Evolutionary conservation across 2,888 invertebrate genomes (phyloP).

Genomic region (Papilio elwesi): DNA sequence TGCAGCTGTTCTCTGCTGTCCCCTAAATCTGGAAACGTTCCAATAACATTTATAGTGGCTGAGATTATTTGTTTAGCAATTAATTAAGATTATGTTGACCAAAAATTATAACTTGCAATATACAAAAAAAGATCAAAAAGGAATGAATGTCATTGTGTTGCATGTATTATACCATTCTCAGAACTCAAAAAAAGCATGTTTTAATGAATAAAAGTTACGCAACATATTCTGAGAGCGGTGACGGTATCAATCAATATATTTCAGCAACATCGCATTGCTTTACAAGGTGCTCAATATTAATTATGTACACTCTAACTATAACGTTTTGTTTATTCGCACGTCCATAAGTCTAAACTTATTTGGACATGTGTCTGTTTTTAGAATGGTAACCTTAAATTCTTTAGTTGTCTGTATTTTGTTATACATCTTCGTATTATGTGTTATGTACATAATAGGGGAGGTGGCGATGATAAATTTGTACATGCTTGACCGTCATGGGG

Average conservation of each 20-base stretch:
- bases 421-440: neutral
- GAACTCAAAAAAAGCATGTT: neutral
- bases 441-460: too few species aligned
- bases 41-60: too few species aligned
- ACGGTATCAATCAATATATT: neutral
- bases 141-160: neutral
- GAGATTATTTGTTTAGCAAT: too few species aligned
- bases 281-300: neutral
- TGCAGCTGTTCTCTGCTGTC: too few species aligned
- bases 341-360: conserved; percentile 4
- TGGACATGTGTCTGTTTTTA: neutral
- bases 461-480: too few species aligned
- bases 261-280: neutral
- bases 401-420: neutral
- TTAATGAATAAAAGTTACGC: neutral
- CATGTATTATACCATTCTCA: neutral
- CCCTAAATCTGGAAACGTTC: too few species aligned
- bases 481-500: too few species aligned
- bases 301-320: neutral
- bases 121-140: too few species aligned
- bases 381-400: neutral
- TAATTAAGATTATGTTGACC: too few species aligned
- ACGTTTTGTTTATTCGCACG: conserved; percentile 2
- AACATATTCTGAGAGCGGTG: neutral
- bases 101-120: too few species aligned